Evolutionary conservation across 2,797 vertebrate genomes (phyloP).

Genomic region (Sciaenops ocellatus): DNA sequence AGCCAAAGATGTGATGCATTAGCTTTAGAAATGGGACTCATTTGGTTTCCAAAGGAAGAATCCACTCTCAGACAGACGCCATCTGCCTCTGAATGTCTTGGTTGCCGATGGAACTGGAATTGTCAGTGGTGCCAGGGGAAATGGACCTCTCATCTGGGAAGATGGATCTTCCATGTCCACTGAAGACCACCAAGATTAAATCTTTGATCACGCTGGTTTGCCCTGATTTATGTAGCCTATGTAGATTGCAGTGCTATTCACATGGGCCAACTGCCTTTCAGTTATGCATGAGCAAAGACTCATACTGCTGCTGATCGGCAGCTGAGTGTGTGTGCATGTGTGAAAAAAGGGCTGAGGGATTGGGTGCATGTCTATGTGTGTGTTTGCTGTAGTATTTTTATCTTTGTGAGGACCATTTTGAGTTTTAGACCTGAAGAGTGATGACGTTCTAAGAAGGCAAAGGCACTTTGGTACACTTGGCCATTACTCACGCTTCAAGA

Average conservation of each 20-base stretch:
- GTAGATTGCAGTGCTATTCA: slow-evolving; percentile 50
- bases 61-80: slow-evolving; percentile 29
- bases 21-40: slow-evolving; percentile 28
- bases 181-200: slow-evolving; percentile 71
- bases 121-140: slow-evolving; percentile 52
- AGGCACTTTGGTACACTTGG: too few species aligned
- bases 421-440: background rate
- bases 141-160: slow-evolving; percentile 46
- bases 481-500: background rate
- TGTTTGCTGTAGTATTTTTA: background rate
- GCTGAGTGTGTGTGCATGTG: slow-evolving; percentile 18
- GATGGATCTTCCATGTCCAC: slow-evolving; percentile 67
- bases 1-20: background rate
- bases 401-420: background rate
- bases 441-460: background rate
- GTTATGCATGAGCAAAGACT: slow-evolving; percentile 37
- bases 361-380: background rate
- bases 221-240: slow-evolving; percentile 71
- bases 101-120: slow-evolving; percentile 30
- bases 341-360: background rate
- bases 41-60: slow-evolving; percentile 45
- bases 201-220: slow-evolving; percentile 58
- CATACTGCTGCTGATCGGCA: slow-evolving; percentile 41
- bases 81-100: slow-evolving; percentile 38
- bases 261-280: slow-evolving; percentile 41